These are phyloP conservation scores for Torymus texanus DNA, from an alignment of 2,888 invertebrate genomes.

Conservation along the genomic window DNA sequence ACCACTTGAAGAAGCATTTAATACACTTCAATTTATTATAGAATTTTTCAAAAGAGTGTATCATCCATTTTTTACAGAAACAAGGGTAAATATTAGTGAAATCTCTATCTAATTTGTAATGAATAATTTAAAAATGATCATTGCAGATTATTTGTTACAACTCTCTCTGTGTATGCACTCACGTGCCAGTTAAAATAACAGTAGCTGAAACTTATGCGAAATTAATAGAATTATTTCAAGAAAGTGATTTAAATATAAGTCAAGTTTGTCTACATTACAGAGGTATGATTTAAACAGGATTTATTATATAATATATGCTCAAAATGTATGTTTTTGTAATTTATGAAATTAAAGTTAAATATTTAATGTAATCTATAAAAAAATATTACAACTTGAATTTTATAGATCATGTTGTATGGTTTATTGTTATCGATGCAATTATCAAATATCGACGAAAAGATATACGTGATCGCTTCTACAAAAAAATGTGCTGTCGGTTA, in stretches of 20 bases:
- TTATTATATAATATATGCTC: neutral
- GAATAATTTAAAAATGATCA: slow-evolving; percentile 4
- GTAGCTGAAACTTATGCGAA: slow-evolving; percentile 60
- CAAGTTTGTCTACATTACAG: slow-evolving; percentile 53
- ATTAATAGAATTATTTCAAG: slow-evolving; percentile 61
- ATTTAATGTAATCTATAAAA: neutral
- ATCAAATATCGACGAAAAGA: slow-evolving; percentile 55
- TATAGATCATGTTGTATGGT: slow-evolving; percentile 60
- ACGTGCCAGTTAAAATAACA: slow-evolving; percentile 56
- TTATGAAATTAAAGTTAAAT: neutral
- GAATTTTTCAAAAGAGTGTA: slow-evolving; percentile 61
- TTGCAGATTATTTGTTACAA: slow-evolving; percentile 62
- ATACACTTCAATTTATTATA: slow-evolving; percentile 62
- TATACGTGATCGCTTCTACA: neutral
- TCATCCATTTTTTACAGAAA: slow-evolving; percentile 56
- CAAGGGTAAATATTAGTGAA: slow-evolving; percentile 59
- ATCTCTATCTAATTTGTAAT: slow-evolving; percentile 19
- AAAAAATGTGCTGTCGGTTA: slow-evolving; percentile 49
- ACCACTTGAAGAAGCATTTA: slow-evolving; percentile 57
- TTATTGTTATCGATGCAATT: slow-evolving; percentile 59
- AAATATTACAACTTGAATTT: slow-evolving; percentile 16
- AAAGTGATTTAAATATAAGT: slow-evolving; percentile 56
- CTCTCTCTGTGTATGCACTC: slow-evolving; percentile 56
- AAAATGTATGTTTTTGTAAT: neutral
- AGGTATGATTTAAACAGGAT: slow-evolving; percentile 11